These are phyloP conservation scores for Botia almorhae DNA, from an alignment of 2,797 vertebrate genomes.

Conservation along the genomic window DNA sequence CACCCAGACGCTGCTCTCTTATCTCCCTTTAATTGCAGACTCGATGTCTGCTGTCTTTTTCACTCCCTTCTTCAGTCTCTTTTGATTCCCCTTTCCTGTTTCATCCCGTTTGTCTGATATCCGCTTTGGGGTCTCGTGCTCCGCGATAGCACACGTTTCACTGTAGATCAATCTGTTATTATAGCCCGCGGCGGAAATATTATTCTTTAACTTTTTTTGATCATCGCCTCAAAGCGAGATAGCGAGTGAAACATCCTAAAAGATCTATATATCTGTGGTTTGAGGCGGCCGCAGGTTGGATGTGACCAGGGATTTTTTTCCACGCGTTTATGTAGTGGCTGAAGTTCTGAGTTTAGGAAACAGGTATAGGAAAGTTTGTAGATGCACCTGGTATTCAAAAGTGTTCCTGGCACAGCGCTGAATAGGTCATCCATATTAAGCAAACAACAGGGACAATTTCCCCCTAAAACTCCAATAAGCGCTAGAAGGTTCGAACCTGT, in stretches of 20 bases:
- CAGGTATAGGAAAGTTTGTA: neutral
- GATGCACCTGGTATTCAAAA: neutral
- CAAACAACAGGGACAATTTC: neutral
- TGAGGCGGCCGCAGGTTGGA: conserved; percentile 23
- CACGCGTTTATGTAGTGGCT: neutral
- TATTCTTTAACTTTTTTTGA: conserved; percentile 61
- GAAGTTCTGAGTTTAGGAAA: neutral
- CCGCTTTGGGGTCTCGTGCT: conserved; percentile 60
- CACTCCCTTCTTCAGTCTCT: conserved; percentile 58
- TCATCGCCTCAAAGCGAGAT: conserved; percentile 75
- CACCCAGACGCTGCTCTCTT: conserved; percentile 67
- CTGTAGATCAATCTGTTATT: conserved; percentile 68
- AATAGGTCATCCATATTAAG: neutral
- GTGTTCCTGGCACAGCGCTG: conserved; percentile 8
- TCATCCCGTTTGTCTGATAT: conserved; percentile 60
- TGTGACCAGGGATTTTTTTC: conserved; percentile 20
- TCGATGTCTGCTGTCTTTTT: conserved; percentile 66
- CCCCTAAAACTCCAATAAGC: conserved; percentile 10
- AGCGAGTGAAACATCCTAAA: conserved; percentile 61
- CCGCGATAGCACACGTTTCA: conserved; percentile 67
- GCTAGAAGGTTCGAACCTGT: neutral
- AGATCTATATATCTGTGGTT: conserved; percentile 41
- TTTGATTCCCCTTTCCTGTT: conserved; percentile 70
- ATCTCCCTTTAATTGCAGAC: conserved; percentile 74
- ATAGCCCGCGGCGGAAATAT: conserved; percentile 65